Evolutionary conservation across 2,113 vertebrate species (phyloP), one percentile per base, ranked within the genome.

Genomic region (Myiozetetes cayanensis): DNA sequence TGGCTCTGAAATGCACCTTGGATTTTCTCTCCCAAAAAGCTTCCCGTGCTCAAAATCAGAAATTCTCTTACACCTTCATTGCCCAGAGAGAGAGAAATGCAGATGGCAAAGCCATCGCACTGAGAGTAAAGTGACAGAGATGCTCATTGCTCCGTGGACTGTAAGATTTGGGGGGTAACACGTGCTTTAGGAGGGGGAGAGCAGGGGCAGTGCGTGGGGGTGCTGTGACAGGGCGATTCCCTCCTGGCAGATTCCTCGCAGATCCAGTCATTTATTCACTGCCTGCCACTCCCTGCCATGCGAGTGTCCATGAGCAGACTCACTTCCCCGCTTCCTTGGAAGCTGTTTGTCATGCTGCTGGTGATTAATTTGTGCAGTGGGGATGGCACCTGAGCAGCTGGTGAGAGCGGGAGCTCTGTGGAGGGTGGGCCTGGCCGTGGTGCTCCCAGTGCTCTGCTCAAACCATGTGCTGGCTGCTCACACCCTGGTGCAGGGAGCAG

Each of bases 401-500:
- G 67, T 3, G 49, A 15, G 82, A 58, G 62, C 49, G 0, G 6
- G 5, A 37, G 56, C 30, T 41, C 62, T 18, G 74, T 30, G 12
- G 9, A 31, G 24, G 83, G 41, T 3, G 39, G 58, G 21, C 55
- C 37, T 15, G 50, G 59, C 46, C 2, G 1, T 2, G 21, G 23
- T 1, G 78, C 4, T 87, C 27, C 27, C 2, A 1, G 66, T 4
- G 50, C 35, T 31, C 27, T 1, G 0, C 50, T 46, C 1, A 5
- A 65, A 33, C 62, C 66, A 1, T 4, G 3, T 3, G 41, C 63
- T 28, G 78, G 9, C 52, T 3, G 53, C 87, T 70, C 12, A 6
- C 24, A 23, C 41, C 80, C 31, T 1, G 0, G 1, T 2, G 66
- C 19, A 13, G 53, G 66, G 24, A 31, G 39, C 2, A 6, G 20